These are phyloP conservation scores for Cyclargus thomasi DNA, from an alignment of 1,140 invertebrate genomes.

Conservation along the genomic window DNA sequence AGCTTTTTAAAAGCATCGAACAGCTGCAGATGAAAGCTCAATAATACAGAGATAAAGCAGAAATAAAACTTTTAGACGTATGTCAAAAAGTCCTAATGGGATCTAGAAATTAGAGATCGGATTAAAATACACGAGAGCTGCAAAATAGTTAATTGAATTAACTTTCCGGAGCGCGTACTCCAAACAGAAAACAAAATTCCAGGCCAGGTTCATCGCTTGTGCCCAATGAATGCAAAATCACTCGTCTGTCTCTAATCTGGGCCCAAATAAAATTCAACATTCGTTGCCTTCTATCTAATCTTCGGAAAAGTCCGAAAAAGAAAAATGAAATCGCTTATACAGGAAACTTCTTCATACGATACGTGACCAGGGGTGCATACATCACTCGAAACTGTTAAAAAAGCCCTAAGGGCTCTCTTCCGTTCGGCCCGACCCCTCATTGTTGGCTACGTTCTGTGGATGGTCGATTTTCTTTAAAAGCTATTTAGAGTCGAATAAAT, in stretches of 20 bases:
- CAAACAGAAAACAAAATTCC: not conserved
- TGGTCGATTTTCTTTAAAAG: conserved; percentile 37
- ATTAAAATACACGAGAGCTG: not conserved
- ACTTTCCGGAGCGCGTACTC: not conserved
- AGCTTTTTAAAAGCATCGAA: no score
- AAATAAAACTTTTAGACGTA: not conserved
- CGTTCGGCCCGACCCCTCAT: conserved; percentile 36
- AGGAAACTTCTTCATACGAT: conserved; percentile 65
- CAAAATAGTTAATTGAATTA: conserved; percentile 1
- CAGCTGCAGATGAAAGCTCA: no score
- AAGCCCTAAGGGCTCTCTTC: conserved; percentile 50
- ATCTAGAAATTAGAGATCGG: not conserved
- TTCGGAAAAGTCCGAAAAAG: conserved; percentile 34
- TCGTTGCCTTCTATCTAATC: conserved; percentile 10
- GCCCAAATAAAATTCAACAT: conserved; percentile 14
- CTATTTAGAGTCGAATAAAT: conserved; percentile 10
- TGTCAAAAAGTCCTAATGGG: not conserved
- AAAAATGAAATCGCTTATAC: conserved; percentile 66
- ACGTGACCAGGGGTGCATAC: conserved; percentile 70
- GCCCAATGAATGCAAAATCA: conserved; percentile 5
- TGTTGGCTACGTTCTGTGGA: conserved; percentile 34
- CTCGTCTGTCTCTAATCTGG: conserved; percentile 7
- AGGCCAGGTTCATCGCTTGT: not conserved
- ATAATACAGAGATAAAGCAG: not conserved
- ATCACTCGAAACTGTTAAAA: conserved; percentile 64